phyloP scores from a whole-genome alignment of 2,797 vertebrate genomes.

The Kryptolebias ocellatus region DNA sequence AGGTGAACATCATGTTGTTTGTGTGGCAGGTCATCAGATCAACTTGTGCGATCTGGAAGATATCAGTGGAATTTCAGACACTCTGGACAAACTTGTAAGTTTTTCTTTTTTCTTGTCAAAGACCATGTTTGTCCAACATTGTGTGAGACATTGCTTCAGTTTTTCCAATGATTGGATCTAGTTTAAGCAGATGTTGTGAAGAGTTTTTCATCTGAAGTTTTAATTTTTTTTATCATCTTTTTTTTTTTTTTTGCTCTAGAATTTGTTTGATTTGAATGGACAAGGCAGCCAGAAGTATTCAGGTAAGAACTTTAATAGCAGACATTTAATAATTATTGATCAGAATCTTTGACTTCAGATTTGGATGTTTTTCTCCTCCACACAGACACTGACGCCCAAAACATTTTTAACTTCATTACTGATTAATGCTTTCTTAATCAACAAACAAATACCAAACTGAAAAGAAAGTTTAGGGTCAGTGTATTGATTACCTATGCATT shows the following conservation, averaged over 20 bases:
- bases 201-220: neutral
- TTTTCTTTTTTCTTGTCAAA: neutral
- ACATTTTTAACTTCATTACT: neutral
- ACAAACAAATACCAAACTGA: no score
- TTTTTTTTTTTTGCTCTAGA: conserved; percentile 50
- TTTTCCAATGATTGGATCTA: no score
- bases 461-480: no score
- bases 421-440: no score
- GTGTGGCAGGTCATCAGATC: neutral
- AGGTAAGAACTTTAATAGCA: conserved; percentile 54
- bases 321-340: neutral
- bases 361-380: no score
- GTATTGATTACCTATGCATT: no score
- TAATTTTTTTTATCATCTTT: neutral
- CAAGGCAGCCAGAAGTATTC: conserved; percentile 63
- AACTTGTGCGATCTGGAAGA: conserved; percentile 32
- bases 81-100: conserved; percentile 76
- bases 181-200: no score
- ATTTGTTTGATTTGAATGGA: conserved; percentile 78
- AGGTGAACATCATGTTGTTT: neutral
- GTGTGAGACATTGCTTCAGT: no score
- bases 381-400: neutral
- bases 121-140: neutral
- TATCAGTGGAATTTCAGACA: conserved; percentile 49
- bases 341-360: neutral